Percentiles rank a stretch among this genome's conserved stretches.
phyloP scores from a whole-genome alignment of 2,797 vertebrate species.

The Eutrigla gurnardus region DNA sequence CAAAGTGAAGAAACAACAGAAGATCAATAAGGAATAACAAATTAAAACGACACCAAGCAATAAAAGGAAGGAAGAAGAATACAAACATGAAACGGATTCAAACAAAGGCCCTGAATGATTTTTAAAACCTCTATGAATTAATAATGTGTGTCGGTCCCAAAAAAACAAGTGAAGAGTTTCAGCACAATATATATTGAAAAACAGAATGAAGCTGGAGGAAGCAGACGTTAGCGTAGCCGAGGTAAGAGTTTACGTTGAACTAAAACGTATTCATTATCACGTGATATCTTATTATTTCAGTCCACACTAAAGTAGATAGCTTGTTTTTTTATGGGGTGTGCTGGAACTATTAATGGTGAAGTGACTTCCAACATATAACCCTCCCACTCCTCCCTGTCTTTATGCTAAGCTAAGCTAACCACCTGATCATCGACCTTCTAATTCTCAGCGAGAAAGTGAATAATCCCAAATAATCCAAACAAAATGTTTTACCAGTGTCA shows the following conservation, averaged over 20 bases:
- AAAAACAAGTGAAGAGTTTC: background rate
- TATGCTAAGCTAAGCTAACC: slow-evolving; percentile 4
- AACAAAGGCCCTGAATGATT: background rate
- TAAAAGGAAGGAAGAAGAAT: background rate
- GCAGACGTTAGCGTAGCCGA: too few species aligned
- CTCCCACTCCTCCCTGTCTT: background rate
- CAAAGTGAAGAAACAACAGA: background rate
- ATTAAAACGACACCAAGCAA: background rate
- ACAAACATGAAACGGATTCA: background rate
- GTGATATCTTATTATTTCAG: background rate
- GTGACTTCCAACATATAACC: too few species aligned
- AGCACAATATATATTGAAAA: background rate
- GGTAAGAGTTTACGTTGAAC: background rate
- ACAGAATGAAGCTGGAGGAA: background rate
- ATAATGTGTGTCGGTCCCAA: too few species aligned
- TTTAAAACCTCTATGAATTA: too few species aligned
- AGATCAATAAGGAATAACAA: background rate
- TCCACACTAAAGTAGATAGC: background rate
- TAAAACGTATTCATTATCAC: background rate
- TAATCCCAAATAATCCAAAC: background rate
- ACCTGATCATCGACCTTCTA: background rate
- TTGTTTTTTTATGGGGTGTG: background rate
- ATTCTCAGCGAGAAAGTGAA: background rate
- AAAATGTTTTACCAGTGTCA: too few species aligned
- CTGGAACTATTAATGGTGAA: background rate